Evolutionary conservation across 37 sponge, comb jelly and placozoan genomes (phyloP).

Genomic region (Halichondria panicea): DNA sequence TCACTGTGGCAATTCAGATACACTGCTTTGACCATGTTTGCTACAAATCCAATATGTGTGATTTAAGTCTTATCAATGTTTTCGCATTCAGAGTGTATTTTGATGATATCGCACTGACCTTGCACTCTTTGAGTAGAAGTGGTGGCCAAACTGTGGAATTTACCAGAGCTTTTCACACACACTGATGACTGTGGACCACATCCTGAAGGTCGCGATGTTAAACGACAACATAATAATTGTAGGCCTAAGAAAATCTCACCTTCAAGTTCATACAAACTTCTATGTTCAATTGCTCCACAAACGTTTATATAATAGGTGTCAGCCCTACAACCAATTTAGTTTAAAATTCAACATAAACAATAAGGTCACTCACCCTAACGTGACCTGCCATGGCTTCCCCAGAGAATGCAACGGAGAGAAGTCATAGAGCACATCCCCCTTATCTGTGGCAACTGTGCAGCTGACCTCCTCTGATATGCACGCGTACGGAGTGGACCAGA

Average conservation of each 20-base stretch:
- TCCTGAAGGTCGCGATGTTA: background rate
- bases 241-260: no score
- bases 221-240: background rate
- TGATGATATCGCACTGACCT: no score
- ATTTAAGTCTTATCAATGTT: no score
- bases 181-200: conserved; percentile 38
- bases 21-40: no score
- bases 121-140: conserved; percentile 46
- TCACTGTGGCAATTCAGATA: no score
- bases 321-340: background rate
- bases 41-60: no score
- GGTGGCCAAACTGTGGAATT: background rate
- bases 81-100: no score
- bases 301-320: conserved; percentile 53
- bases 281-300: conserved; percentile 32
- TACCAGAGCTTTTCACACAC: conserved; percentile 16
- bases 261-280: background rate
- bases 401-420: conserved; percentile 31
- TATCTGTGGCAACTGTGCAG: background rate
- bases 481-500: conserved; percentile 53
- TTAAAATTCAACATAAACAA: no score
- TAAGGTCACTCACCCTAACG: no score
- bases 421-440: conserved; percentile 10
- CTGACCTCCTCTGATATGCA: conserved; percentile 28
- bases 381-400: conserved; percentile 13